Percentiles rank a stretch among this genome's conserved stretches.
Evolutionary conservation across 2,113 vertebrate genomes (phyloP).

Genomic region (Mirounga angustirostris): DNA sequence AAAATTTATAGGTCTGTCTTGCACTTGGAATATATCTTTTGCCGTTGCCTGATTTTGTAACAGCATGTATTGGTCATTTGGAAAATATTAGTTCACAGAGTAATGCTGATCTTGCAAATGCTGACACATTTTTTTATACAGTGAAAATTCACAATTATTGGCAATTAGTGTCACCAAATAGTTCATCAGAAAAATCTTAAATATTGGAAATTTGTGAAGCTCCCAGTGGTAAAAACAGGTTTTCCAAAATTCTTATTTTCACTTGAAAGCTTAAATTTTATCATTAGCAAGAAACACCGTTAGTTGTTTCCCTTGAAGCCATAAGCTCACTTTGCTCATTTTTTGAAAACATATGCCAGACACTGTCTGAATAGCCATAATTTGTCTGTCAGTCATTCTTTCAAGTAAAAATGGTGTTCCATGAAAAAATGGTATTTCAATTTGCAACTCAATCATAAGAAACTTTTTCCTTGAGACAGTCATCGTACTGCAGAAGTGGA

Average conservation of each 20-base stretch:
- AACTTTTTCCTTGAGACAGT: constrained; percentile 59
- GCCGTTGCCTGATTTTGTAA: constrained; percentile 2
- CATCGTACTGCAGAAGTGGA: background rate
- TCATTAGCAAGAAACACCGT: constrained; percentile 61
- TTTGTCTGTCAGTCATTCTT: constrained; percentile 62
- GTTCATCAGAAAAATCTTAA: constrained; percentile 59
- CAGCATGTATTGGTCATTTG: constrained; percentile 33
- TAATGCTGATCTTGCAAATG: constrained; percentile 44
- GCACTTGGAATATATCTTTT: background rate
- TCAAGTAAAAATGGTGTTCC: constrained; percentile 47
- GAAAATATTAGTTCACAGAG: constrained; percentile 45
- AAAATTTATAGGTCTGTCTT: constrained; percentile 45
- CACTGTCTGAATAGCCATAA: constrained; percentile 58
- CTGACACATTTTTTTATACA: constrained; percentile 35
- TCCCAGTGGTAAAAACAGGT: background rate
- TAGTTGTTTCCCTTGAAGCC: constrained; percentile 60
- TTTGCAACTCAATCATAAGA: constrained; percentile 27
- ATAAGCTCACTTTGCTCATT: constrained; percentile 52
- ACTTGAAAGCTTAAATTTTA: constrained; percentile 55
- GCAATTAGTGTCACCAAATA: background rate
- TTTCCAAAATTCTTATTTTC: constrained; percentile 63
- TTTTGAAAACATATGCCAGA: constrained; percentile 72
- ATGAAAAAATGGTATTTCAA: background rate
- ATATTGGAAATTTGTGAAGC: constrained; percentile 24
- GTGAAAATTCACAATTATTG: background rate